Percentiles rank a stretch among this genome's conserved stretches.
Evolutionary conservation across 2,888 invertebrate species (phyloP).

Genomic region (Prosopocoilus inquinatus): DNA sequence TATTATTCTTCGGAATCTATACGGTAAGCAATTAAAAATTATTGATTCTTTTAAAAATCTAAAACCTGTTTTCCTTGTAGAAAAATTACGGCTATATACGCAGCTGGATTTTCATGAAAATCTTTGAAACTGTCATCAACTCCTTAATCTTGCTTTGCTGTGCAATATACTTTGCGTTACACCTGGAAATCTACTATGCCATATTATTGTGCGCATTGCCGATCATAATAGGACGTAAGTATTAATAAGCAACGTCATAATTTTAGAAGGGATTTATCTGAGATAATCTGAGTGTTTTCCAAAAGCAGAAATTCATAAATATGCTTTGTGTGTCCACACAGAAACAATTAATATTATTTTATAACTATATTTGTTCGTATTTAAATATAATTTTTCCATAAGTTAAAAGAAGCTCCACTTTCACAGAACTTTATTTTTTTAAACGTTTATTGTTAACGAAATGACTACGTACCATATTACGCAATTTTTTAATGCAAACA

Average conservation of each 20-base stretch:
- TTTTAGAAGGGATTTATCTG: neutral
- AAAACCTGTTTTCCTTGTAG: conserved; percentile 12
- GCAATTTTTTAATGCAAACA: too few species aligned
- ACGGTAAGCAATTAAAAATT: conserved; percentile 1
- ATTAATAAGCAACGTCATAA: conserved; percentile 8
- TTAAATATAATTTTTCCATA: too few species aligned
- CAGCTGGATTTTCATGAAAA: conserved; percentile 13
- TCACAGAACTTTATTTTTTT: too few species aligned
- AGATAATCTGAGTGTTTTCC: too few species aligned
- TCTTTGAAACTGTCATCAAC: conserved; percentile 14
- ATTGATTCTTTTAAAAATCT: neutral
- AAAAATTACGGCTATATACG: conserved; percentile 13
- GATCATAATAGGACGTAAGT: conserved; percentile 20
- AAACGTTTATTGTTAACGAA: too few species aligned
- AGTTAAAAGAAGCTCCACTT: too few species aligned
- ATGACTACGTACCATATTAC: too few species aligned
- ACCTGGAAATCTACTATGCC: conserved; percentile 9
- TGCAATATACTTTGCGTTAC: conserved; percentile 9
- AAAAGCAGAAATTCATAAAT: too few species aligned
- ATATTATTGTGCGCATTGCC: conserved; percentile 15
- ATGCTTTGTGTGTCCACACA: too few species aligned
- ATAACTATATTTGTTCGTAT: too few species aligned
- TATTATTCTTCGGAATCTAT: conserved; percentile 16
- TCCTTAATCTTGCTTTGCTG: conserved; percentile 11
- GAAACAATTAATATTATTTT: too few species aligned